Conservation (phyloP, 2,888 invertebrate species). For the Geotrupes spiniger region DNA sequence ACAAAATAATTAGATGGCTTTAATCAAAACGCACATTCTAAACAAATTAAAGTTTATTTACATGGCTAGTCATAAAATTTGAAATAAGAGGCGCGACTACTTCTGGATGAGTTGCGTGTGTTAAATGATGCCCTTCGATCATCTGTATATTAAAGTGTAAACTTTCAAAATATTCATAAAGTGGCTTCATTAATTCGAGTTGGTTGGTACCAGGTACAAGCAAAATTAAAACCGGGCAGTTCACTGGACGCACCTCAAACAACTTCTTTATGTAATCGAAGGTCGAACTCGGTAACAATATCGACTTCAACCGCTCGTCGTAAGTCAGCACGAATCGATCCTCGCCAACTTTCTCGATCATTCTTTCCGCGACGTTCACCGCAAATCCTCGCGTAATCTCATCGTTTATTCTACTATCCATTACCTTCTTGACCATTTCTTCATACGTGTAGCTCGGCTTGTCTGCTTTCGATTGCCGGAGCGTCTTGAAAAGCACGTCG, state of each 20-base stretch:
- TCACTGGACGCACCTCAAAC: slow-evolving; percentile 8
- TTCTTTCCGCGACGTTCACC: slow-evolving; percentile 9
- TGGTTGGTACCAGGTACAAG: slow-evolving; percentile 11
- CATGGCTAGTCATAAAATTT: too few species aligned
- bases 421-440: slow-evolving; percentile 12
- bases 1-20: too few species aligned
- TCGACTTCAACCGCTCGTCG: slow-evolving; percentile 13
- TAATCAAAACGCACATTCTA: too few species aligned
- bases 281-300: slow-evolving; percentile 2
- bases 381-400: slow-evolving; percentile 12
- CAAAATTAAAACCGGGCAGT: slow-evolving; percentile 14
- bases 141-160: slow-evolving; percentile 12
- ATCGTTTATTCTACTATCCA: slow-evolving; percentile 5
- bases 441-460: slow-evolving; percentile 1
- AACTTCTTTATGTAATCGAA: slow-evolving; percentile 9
- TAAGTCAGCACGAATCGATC: slow-evolving; percentile 16
- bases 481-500: too few species aligned
- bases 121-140: slow-evolving; percentile 16
- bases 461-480: background rate
- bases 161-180: slow-evolving; percentile 12
- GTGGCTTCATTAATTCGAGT: background rate
- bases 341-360: slow-evolving; percentile 6
- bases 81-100: too few species aligned
- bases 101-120: slow-evolving; percentile 2
- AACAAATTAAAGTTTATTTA: too few species aligned